Evolutionary conservation across 1,140 invertebrate genomes (phyloP).

Genomic region (Solenopsis invicta): DNA sequence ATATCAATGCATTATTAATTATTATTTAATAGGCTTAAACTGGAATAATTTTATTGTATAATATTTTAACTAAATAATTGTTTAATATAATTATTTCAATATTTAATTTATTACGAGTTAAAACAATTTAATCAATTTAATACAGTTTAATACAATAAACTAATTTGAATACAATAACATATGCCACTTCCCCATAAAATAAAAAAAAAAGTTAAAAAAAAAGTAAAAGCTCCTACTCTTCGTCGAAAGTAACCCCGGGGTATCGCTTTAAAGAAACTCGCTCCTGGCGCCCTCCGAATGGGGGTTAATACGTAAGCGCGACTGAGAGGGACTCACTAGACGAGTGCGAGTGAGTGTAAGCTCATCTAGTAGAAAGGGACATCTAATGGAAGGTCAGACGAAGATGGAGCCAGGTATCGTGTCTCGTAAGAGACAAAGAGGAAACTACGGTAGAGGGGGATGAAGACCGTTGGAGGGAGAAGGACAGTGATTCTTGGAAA

Average conservation of each 20-base stretch:
- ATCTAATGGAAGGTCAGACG: background rate
- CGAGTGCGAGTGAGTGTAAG: conserved; percentile 30
- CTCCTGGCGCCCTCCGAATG: conserved; percentile 49
- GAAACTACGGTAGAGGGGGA: background rate
- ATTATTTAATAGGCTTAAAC: background rate
- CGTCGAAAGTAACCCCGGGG: conserved; percentile 10
- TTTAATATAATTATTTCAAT: background rate
- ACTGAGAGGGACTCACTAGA: conserved; percentile 28
- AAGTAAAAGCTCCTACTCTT: background rate
- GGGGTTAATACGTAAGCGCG: conserved; percentile 60
- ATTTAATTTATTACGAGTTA: too few relatives aligned
- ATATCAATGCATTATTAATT: background rate
- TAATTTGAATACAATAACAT: background rate
- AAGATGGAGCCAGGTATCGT: background rate
- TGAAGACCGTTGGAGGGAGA: conserved; percentile 20
- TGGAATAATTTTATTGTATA: background rate
- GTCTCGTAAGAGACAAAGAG: conserved; percentile 24
- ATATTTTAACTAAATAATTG: background rate
- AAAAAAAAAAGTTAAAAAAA: background rate
- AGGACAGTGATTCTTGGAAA: conserved; percentile 36
- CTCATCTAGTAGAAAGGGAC: conserved; percentile 23
- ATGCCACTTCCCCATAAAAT: background rate
- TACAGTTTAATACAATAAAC: background rate
- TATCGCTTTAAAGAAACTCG: conserved; percentile 50
- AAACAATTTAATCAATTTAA: background rate